A percentile compares a stretch with the other conserved stretches of the same genome.
phyloP scores from a whole-genome alignment of 2,888 invertebrate genomes.

The Catocala fraxini region DNA sequence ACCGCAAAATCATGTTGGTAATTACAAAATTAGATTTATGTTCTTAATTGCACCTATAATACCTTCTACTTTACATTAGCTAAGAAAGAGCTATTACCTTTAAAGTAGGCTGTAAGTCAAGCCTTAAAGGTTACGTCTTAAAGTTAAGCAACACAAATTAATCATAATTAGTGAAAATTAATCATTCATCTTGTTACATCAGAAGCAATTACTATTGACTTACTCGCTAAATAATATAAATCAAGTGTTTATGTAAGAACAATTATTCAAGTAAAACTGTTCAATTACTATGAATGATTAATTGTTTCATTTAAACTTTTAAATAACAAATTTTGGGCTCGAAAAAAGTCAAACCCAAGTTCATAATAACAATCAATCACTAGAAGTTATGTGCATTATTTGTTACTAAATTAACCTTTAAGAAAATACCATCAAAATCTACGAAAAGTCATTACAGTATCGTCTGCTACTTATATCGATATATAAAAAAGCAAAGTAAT shows the following conservation, averaged over 20 bases:
- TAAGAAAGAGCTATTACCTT: too few relatives aligned
- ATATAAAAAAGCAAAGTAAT: too few relatives aligned
- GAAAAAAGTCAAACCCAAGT: conserved; percentile 1
- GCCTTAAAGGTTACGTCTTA: background rate
- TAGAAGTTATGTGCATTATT: background rate
- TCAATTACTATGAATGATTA: conserved; percentile 13
- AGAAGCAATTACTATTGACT: conserved; percentile 6
- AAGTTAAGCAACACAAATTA: conserved; percentile 1
- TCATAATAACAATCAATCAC: background rate
- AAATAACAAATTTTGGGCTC: background rate
- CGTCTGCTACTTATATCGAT: too few relatives aligned
- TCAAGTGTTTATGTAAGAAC: background rate
- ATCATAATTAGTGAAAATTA: background rate
- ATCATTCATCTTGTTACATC: conserved; percentile 1
- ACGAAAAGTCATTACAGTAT: too few relatives aligned
- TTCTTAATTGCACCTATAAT: too few relatives aligned
- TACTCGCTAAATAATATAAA: conserved; percentile 1
- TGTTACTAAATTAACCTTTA: background rate
- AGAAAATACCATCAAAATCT: too few relatives aligned
- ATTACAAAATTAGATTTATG: too few relatives aligned
- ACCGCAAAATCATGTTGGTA: too few relatives aligned
- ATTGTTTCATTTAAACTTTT: conserved; percentile 11
- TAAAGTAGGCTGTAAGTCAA: too few relatives aligned
- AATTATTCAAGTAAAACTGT: background rate
- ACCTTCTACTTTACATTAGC: too few relatives aligned